A percentile compares a stretch with the other conserved stretches of the same genome.
Evolutionary conservation across 2,888 invertebrate species (phyloP).

Genomic region (Keiferia lycopersicella): DNA sequence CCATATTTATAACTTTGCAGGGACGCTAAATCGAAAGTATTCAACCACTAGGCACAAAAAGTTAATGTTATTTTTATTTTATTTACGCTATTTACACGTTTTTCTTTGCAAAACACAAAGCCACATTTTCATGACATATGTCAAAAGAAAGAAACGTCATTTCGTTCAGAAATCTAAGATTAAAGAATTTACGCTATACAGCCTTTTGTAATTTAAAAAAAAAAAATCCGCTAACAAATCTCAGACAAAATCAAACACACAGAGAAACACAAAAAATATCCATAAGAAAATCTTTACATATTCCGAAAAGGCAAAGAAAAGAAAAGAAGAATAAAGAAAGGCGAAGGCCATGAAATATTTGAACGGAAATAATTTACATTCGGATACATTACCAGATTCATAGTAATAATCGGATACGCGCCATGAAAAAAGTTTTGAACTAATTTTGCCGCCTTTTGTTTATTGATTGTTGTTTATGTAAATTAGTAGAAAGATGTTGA

Average conservation of each 20-base stretch:
- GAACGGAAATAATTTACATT: not conserved
- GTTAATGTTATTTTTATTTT: not conserved
- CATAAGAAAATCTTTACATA: not conserved
- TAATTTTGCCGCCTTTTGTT: not conserved
- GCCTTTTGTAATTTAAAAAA: too few species aligned
- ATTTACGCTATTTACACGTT: constrained; percentile 13
- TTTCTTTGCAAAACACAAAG: not conserved
- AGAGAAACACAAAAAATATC: too few species aligned
- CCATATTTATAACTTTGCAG: constrained; percentile 46
- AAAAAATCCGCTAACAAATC: too few species aligned
- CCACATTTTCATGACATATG: constrained; percentile 20
- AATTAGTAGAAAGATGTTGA: too few species aligned
- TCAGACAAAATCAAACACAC: not conserved
- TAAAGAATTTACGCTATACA: constrained; percentile 5
- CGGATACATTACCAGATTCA: not conserved
- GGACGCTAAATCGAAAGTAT: not conserved
- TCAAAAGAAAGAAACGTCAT: constrained; percentile 7
- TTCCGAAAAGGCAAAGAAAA: too few species aligned
- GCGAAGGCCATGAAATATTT: not conserved
- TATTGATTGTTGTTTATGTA: too few species aligned
- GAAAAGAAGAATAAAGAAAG: not conserved
- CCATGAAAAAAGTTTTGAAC: not conserved
- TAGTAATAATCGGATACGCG: not conserved
- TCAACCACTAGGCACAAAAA: not conserved
- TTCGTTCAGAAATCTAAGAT: not conserved